Evolutionary conservation across 2,113 vertebrate species (phyloP).

Genomic region (Myotis brandtii): DNA sequence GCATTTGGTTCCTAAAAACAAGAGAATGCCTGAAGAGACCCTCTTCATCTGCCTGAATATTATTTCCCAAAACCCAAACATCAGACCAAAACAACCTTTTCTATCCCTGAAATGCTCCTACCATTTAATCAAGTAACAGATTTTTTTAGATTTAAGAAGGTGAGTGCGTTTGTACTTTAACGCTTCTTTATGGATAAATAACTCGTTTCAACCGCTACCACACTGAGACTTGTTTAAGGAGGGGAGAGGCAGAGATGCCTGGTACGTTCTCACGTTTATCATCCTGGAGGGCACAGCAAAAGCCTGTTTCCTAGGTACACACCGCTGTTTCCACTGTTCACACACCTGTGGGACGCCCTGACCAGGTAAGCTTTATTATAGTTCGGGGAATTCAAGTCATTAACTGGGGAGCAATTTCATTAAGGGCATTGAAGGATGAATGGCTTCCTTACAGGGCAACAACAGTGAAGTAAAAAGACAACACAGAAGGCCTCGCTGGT

Average conservation of each 20-base stretch:
- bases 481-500: background rate
- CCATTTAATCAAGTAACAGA: background rate
- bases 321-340: background rate
- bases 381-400: background rate
- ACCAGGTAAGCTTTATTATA: background rate
- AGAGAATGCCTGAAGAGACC: background rate
- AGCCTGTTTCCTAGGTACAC: background rate
- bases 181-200: background rate
- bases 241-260: background rate
- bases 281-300: background rate
- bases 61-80: slow-evolving; percentile 7
- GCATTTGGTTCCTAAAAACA: background rate
- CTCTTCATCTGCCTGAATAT: background rate
- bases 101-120: background rate
- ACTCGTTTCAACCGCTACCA: background rate
- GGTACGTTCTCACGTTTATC: background rate
- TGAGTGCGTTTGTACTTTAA: background rate
- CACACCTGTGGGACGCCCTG: background rate
- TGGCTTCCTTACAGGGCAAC: background rate
- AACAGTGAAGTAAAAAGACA: background rate
- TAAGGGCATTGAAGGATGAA: background rate
- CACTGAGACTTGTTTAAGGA: background rate
- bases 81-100: background rate
- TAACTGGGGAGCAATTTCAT: background rate
- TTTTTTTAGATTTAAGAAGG: background rate